Evolutionary conservation across 2,797 vertebrate species (phyloP), one percentile per base, ranked within the genome.

Genomic region (Myotis findleyi): DNA sequence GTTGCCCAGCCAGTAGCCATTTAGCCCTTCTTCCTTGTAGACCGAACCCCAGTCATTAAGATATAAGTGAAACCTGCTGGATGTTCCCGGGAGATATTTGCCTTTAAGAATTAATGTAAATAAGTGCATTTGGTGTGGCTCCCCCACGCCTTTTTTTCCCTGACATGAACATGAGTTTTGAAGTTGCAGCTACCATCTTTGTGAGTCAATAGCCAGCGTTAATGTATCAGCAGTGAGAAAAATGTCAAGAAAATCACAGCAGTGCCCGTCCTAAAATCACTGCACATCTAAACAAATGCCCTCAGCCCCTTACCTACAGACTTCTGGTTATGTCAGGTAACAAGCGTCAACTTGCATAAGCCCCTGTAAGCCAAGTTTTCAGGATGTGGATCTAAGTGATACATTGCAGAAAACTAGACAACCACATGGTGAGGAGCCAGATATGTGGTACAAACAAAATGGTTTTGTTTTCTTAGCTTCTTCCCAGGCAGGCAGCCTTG

Each of bases 61-160:
- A 64, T 53, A 14, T 30, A 80, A 68, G 20, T 41, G 18, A 73
- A 36, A 17, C 66, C 57, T 51, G 12, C 30, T 3, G 17, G 47
- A 10, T 79, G 4, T n/a, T 76, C 62, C 93, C 20, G 13, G n/a
- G 33, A 80, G 57, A 66, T 18, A 13, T 57, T 79, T 66, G 7
- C 76, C 89, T 88, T 64, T 53, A 36, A 47, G 68, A 55, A 14
- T 38, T 12, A 69, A 16, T 57, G 20, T 8, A 38, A 95, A 71
- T 30, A 11, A 83, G 47, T 27, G 20, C 23, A 23, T 13, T 33
- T 33, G 20, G 36, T 9, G 12, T 38, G 27, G 25, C 13, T 64
- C 55, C 18, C 2, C 9, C 5, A 6, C 0, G 0, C 69, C 8
- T 10, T 14, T 71, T 55, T 16, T 9, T 14, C 1, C n/a, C 38